Percentiles rank a stretch among this genome's conserved stretches.
phyloP scores from a whole-genome alignment of 2,797 vertebrate species.

The Salarias fasciatus region DNA sequence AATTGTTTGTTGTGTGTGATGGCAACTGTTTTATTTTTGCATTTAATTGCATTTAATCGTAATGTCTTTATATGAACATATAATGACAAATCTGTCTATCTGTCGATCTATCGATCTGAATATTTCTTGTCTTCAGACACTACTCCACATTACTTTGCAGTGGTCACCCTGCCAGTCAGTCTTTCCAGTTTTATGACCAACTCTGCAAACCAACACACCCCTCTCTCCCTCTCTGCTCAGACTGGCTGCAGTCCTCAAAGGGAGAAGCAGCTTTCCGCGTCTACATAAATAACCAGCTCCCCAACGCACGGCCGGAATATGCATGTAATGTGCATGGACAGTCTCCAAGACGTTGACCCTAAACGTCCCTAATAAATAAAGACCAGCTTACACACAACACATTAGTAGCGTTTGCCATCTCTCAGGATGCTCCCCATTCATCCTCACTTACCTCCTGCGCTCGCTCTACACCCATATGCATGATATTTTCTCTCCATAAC shows the following conservation, averaged over 20 bases:
- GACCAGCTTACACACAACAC: constrained; percentile 49
- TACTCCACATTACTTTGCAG: background rate
- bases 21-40: too few species aligned
- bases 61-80: too few species aligned
- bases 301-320: constrained; percentile 54
- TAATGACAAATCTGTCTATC: too few species aligned
- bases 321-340: constrained; percentile 64
- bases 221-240: constrained; percentile 23
- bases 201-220: constrained; percentile 13
- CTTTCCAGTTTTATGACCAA: constrained; percentile 11
- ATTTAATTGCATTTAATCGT: too few species aligned
- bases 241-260: constrained; percentile 34
- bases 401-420: constrained; percentile 57
- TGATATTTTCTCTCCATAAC: constrained; percentile 24
- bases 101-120: too few species aligned
- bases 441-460: constrained; percentile 7
- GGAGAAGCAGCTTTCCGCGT: constrained; percentile 48
- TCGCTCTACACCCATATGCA: constrained; percentile 7
- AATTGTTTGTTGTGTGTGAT: too few species aligned
- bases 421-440: constrained; percentile 31
- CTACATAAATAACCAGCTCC: constrained; percentile 66
- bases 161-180: background rate
- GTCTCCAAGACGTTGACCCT: constrained; percentile 66
- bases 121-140: too few species aligned
- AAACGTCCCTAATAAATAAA: constrained; percentile 72